Evolutionary conservation across 2,888 invertebrate species (phyloP).

Genomic region (Minunthozetes semirufus): DNA sequence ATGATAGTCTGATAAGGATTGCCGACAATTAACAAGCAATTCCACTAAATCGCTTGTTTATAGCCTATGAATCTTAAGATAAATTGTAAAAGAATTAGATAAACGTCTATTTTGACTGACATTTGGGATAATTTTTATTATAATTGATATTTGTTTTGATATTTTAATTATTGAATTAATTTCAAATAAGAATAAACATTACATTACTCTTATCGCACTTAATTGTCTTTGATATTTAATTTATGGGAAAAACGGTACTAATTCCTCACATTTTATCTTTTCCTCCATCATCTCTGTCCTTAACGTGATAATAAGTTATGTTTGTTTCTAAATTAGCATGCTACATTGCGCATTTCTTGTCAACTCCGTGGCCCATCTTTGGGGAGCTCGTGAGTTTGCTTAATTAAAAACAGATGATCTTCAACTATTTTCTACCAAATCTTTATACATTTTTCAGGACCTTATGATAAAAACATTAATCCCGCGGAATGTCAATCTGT

Average conservation of each 20-base stretch:
- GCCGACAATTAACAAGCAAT: not conserved
- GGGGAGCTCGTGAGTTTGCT: slow-evolving; percentile 61
- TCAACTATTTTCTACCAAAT: not conserved
- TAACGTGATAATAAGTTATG: not conserved
- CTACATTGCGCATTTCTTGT: slow-evolving; percentile 87
- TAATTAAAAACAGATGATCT: not conserved
- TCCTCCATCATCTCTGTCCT: not conserved
- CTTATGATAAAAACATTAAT: slow-evolving; percentile 69
- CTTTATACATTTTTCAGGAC: slow-evolving; percentile 47
- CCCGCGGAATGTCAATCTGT: slow-evolving; percentile 49
- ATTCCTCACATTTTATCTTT: too few relatives aligned
- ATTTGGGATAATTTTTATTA: too few relatives aligned
- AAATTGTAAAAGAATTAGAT: not conserved
- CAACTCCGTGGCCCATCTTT: slow-evolving; percentile 87
- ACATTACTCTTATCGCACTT: too few relatives aligned
- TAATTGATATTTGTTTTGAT: too few relatives aligned
- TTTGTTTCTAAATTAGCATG: slow-evolving; percentile 49
- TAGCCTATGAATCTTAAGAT: not conserved
- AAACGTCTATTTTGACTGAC: too few relatives aligned
- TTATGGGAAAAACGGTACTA: not conserved
- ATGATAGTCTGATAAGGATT: not conserved
- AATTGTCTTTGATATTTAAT: too few relatives aligned
- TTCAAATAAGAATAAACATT: too few relatives aligned
- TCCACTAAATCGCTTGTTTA: not conserved
- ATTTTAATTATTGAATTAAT: too few relatives aligned